Base-by-base conservation (phyloP, 2,113 vertebrate genomes). In the Prunella fulvescens region DNA sequence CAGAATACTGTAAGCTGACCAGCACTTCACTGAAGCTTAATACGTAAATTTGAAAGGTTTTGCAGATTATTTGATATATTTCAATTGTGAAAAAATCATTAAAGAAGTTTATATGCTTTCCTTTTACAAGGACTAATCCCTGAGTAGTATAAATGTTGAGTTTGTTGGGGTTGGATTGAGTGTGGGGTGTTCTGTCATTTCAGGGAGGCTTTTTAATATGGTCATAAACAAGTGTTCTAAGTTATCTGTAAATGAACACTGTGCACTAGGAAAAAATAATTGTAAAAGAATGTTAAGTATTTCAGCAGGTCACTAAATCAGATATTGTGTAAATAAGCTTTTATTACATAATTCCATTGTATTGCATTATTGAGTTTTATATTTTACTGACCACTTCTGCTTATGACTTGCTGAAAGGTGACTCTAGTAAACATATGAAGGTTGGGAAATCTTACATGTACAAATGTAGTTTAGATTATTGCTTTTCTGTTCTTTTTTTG, bases 111-210 rank as follows among this genome's bases (percentile, higher is more conserved):
- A 6, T 69, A 3, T 70, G 2, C 35, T 86, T 83, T 31, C 28
- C 26, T 80, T 86, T 54, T 58, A 28, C 9, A 19, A 29, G 25
- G 13, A 42, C 5, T 65, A 61, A 65, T 84, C 19, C 8, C 14
- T 70, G 24, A 67, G 12, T 0, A 5, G 19, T 65, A 13, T 47
- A 57, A 73, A 28, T 56, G 5, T n/a, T 72, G 14, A 37, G 12
- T 31, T 6, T 28, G 66, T 83, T 10, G 2, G 1, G 4, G 56
- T 87, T 80, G 11, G 11, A 66, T 85, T 85, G 40, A 4, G 3
- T 53, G 12, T 25, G 26, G 11, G 1, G 0, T 45, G 11, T 67
- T 86, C 18, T 1, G 2, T 66, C 1, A 1, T 86, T 67, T 86
- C 44, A 8, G 24, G 33, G 19, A 5, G 3, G 9, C 26, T 24